Percentiles rank a stretch among this genome's conserved stretches.
Evolutionary conservation across 2,113 vertebrate genomes (phyloP).

Genomic region (Nycticryphes semicollaris): DNA sequence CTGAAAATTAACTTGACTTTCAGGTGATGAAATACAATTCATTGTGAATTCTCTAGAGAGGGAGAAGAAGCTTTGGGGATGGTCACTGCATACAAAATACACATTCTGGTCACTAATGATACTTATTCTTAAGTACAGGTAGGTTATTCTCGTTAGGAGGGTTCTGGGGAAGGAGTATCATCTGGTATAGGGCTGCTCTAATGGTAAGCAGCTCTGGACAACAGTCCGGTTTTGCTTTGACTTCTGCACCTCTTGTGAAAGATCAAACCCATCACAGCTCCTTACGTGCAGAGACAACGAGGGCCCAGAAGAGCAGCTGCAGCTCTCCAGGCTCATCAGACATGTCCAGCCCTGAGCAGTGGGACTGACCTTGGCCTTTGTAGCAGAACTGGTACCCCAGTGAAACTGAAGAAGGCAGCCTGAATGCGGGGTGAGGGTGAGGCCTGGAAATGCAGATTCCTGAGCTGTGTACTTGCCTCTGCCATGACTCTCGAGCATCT

Average conservation of each 20-base stretch:
- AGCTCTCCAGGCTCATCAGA: neutral
- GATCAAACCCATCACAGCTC: neutral
- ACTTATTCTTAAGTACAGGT: neutral
- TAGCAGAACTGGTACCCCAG: neutral
- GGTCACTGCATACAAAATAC: neutral
- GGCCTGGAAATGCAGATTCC: neutral
- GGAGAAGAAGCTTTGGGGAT: neutral
- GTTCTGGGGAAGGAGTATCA: neutral
- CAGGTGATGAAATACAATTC: slow-evolving; percentile 12
- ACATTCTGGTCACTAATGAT: neutral
- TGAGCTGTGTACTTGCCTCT: neutral
- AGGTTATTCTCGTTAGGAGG: neutral
- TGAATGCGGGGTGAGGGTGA: accelerated
- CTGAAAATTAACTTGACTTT: slow-evolving; percentile 29
- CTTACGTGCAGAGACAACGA: neutral
- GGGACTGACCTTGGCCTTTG: neutral
- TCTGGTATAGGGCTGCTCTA: neutral
- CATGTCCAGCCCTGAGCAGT: accelerated
- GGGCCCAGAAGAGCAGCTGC: neutral
- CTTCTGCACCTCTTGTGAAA: neutral
- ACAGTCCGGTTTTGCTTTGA: neutral
- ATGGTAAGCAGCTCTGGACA: neutral
- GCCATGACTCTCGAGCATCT: neutral
- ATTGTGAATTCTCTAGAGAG: neutral
- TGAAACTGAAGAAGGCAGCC: neutral